Evolutionary conservation across 2,797 vertebrate genomes (phyloP).

Genomic region (Semotilus atromaculatus): DNA sequence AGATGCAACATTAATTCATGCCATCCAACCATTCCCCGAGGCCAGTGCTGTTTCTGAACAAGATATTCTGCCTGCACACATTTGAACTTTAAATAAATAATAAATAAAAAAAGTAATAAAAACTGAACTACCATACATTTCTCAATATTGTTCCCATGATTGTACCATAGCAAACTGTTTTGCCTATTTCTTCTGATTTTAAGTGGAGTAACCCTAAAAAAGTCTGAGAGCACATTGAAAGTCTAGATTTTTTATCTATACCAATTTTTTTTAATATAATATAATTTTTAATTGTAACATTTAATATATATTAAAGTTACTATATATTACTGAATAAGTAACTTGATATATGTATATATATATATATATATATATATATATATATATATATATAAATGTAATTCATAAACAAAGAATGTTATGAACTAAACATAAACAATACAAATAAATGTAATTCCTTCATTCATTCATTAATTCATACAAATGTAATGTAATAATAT

Average conservation of each 20-base stretch:
- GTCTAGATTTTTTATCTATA: neutral
- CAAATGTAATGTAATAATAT: neutral
- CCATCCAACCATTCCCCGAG: conserved; percentile 23
- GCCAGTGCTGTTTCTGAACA: conserved; percentile 15
- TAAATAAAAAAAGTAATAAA: neutral
- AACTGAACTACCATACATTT: neutral
- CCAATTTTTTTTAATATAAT: neutral
- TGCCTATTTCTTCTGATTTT: neutral
- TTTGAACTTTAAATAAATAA: neutral
- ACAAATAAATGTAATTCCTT: neutral
- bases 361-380: too few relatives aligned
- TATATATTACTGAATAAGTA: too few relatives aligned
- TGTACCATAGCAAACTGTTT: neutral
- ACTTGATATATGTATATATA: too few relatives aligned
- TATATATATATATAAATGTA: too few relatives aligned
- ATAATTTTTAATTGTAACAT: too few relatives aligned
- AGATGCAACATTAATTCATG: conserved; percentile 50
- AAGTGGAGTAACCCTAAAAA: neutral
- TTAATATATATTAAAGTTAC: too few relatives aligned
- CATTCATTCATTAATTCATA: too few relatives aligned
- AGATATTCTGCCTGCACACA: conserved; percentile 26
- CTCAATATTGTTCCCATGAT: neutral
- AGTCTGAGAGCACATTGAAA: neutral
- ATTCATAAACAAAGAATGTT: too few relatives aligned
- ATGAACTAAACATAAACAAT: neutral